A percentile compares a stretch with the other conserved stretches of the same genome.
These are phyloP conservation scores for Eupsilia transversa DNA, from an alignment of 2,888 invertebrate genomes.

Conservation along the genomic window DNA sequence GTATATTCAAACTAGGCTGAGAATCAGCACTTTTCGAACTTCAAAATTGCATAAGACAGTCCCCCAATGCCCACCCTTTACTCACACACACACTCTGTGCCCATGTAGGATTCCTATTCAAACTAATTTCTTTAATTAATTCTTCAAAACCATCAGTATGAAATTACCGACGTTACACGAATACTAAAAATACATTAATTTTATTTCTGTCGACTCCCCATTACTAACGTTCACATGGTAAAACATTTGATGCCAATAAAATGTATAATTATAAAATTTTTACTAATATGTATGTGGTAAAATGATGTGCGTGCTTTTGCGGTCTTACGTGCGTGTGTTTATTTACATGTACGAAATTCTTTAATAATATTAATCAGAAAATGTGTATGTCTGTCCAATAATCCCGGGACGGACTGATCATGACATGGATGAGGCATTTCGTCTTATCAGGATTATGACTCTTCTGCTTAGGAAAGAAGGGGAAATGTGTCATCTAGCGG, in stretches of 20 bases:
- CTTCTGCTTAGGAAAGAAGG: neutral
- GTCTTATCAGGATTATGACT: neutral
- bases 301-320: conserved; percentile 26
- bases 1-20: too few species aligned
- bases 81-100: too few species aligned
- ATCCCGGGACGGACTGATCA: neutral
- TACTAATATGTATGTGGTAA: conserved; percentile 27
- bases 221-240: conserved; percentile 35
- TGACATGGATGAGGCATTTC: too few species aligned
- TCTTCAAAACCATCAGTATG: conserved; percentile 5
- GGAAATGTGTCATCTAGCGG: too few species aligned
- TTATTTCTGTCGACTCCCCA: conserved; percentile 49
- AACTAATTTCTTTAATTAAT: conserved; percentile 6
- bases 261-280: conserved; percentile 49
- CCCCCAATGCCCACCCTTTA: too few species aligned
- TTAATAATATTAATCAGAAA: neutral
- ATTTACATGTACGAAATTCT: conserved; percentile 14
- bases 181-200: conserved; percentile 48
- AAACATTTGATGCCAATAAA: conserved; percentile 57
- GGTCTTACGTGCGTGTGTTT: conserved; percentile 40
- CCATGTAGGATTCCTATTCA: neutral
- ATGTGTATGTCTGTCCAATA: neutral
- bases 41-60: too few species aligned
- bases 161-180: conserved; percentile 29
- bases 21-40: too few species aligned